Percentiles rank a stretch among this genome's conserved stretches.
Evolutionary conservation across 92 coral and sea anemone genomes (phyloP).

Genomic region (Plumapathes pennacea): DNA sequence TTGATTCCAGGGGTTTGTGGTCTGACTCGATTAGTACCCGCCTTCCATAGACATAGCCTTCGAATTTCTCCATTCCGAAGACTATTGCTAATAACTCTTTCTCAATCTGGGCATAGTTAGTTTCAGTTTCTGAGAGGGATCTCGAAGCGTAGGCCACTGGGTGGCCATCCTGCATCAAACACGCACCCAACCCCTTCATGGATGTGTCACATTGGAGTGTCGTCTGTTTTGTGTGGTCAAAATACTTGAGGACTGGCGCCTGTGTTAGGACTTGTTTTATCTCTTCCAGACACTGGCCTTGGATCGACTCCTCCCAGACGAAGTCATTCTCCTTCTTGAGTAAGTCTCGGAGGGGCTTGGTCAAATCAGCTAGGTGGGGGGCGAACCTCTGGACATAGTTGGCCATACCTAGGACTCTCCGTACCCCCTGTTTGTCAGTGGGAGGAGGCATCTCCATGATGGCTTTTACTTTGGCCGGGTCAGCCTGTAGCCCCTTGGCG

Average conservation of each 20-base stretch:
- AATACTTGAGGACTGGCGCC: slow-evolving; percentile 1
- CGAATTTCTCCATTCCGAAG: slow-evolving; percentile 29
- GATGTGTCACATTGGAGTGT: slow-evolving; percentile 14
- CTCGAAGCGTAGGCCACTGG: slow-evolving; percentile 34
- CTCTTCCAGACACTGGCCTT: neutral
- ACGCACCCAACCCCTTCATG: slow-evolving; percentile 9
- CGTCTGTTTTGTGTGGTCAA: slow-evolving; percentile 3
- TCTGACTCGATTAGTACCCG: slow-evolving; percentile 45
- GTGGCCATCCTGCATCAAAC: slow-evolving; percentile 14
- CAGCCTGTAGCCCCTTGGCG: slow-evolving; percentile 25
- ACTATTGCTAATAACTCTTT: slow-evolving; percentile 22
- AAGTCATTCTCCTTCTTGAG: slow-evolving; percentile 22
- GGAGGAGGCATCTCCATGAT: slow-evolving; percentile 23
- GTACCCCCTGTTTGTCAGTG: slow-evolving; percentile 17
- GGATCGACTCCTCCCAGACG: too few relatives aligned
- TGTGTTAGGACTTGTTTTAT: neutral
- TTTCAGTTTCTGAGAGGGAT: slow-evolving; percentile 22
- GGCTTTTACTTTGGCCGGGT: slow-evolving; percentile 29
- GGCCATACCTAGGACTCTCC: slow-evolving; percentile 14
- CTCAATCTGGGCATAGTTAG: slow-evolving; percentile 31
- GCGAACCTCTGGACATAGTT: slow-evolving; percentile 35
- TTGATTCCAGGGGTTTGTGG: slow-evolving; percentile 44
- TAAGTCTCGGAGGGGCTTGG: slow-evolving; percentile 18
- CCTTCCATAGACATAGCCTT: slow-evolving; percentile 44
- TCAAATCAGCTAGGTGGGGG: slow-evolving; percentile 11